Conservation (phyloP, 1,140 invertebrate species). For the Pogonus chalceus region DNA sequence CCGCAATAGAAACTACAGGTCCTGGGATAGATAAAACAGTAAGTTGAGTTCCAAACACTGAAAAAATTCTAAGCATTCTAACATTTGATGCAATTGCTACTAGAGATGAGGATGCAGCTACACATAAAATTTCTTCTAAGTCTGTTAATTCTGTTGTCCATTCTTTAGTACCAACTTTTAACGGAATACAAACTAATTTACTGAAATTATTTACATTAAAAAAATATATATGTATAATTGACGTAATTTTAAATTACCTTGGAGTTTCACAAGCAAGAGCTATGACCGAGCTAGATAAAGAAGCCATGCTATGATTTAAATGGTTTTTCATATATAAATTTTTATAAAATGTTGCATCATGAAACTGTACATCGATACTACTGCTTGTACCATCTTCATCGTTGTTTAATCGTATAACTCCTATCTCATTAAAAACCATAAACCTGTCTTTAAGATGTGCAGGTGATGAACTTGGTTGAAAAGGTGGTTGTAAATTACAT, state of each 20-base stretch:
- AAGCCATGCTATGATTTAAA: slow-evolving; percentile 66
- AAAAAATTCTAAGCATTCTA: slow-evolving; percentile 71
- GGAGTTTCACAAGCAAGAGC: slow-evolving; percentile 47
- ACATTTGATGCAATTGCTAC: slow-evolving; percentile 67
- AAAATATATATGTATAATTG: neutral
- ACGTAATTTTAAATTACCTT: slow-evolving; percentile 3
- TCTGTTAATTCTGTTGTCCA: slow-evolving; percentile 71
- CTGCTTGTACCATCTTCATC: slow-evolving; percentile 44
- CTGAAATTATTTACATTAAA: slow-evolving; percentile 33
- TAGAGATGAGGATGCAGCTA: slow-evolving; percentile 61
- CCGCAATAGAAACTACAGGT: slow-evolving; percentile 51
- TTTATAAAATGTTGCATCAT: slow-evolving; percentile 83
- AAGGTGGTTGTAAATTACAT: slow-evolving; percentile 61
- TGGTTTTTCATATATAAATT: slow-evolving; percentile 81
- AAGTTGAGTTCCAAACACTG: slow-evolving; percentile 74
- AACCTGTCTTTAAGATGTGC: slow-evolving; percentile 58
- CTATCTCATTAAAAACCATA: slow-evolving; percentile 79
- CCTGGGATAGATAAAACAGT: slow-evolving; percentile 67
- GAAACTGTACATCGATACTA: slow-evolving; percentile 90
- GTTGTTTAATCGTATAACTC: slow-evolving; percentile 50
- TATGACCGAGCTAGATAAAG: slow-evolving; percentile 66
- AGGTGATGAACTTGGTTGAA: slow-evolving; percentile 88
- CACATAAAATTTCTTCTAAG: slow-evolving; percentile 62
- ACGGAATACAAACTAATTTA: slow-evolving; percentile 63
- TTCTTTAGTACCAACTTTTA: slow-evolving; percentile 74